Evolutionary conservation across 2,888 invertebrate genomes (phyloP).

Genomic region (Scrobipalpa costella): DNA sequence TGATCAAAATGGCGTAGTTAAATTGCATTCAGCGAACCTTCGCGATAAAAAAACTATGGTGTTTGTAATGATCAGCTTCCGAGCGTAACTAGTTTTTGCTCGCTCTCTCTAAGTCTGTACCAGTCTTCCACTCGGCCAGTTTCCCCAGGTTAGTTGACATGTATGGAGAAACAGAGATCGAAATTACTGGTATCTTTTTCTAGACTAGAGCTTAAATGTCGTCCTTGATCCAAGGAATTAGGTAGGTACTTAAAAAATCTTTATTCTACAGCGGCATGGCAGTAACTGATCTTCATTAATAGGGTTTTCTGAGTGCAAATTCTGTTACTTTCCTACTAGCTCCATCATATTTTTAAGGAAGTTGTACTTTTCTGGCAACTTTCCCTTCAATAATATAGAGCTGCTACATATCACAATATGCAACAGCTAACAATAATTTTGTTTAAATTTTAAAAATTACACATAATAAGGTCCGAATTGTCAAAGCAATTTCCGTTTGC

Average conservation of each 20-base stretch:
- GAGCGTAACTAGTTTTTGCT: slow-evolving; percentile 63
- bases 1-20: slow-evolving; percentile 36
- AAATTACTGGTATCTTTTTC: slow-evolving; percentile 29
- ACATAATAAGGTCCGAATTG: slow-evolving; percentile 6
- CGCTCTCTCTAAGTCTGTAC: slow-evolving; percentile 40
- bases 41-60: slow-evolving; percentile 59
- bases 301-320: no score
- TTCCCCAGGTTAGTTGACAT: slow-evolving; percentile 49
- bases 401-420: not conserved
- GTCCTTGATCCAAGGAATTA: not conserved
- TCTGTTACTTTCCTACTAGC: no score
- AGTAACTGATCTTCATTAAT: no score
- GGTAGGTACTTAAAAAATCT: not conserved
- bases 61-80: slow-evolving; percentile 72
- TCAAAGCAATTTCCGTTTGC: slow-evolving; percentile 19
- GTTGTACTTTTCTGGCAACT: no score
- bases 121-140: slow-evolving; percentile 39
- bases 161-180: slow-evolving; percentile 42
- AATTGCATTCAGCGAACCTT: slow-evolving; percentile 55
- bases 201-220: not conserved
- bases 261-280: no score
- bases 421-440: not conserved
- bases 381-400: not conserved
- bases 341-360: no score
- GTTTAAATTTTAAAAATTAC: slow-evolving; percentile 10